Conservation (phyloP, 2,888 invertebrate genomes). For the Calameuta pallipes region DNA sequence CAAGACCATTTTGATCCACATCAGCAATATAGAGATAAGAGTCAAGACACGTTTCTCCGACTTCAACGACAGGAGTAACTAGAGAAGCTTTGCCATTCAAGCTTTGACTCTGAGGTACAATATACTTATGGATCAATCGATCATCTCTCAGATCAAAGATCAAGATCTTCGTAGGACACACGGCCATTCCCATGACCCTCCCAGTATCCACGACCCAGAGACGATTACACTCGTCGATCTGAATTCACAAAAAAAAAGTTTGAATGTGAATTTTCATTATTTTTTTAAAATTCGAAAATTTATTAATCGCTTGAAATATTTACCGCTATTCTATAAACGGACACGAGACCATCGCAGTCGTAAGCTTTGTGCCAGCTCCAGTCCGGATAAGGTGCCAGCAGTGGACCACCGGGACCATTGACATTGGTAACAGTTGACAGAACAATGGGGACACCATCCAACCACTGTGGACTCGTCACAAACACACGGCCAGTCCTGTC, state of each 20-base stretch:
- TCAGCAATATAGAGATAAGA: constrained; percentile 61
- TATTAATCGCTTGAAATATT: constrained; percentile 25
- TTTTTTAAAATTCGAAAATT: background rate
- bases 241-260: constrained; percentile 14
- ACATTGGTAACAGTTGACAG: constrained; percentile 54
- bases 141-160: constrained; percentile 63
- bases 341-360: constrained; percentile 56
- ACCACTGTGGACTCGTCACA: constrained; percentile 63
- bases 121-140: constrained; percentile 54
- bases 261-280: background rate
- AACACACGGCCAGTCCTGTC: constrained; percentile 57
- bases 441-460: constrained; percentile 59
- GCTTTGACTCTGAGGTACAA: constrained; percentile 53
- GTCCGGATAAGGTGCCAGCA: constrained; percentile 61
- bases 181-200: constrained; percentile 32
- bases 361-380: constrained; percentile 56
- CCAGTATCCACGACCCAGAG: constrained; percentile 66
- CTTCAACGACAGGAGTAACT: constrained; percentile 61
- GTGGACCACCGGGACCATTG: constrained; percentile 54
- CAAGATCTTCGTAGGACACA: constrained; percentile 63
- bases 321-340: constrained; percentile 64
- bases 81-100: constrained; percentile 50
- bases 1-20: constrained; percentile 56
- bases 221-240: constrained; percentile 65
- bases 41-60: constrained; percentile 55